These are phyloP conservation scores for Dione vanillae DNA, from an alignment of 2,888 invertebrate genomes.

Conservation along the genomic window DNA sequence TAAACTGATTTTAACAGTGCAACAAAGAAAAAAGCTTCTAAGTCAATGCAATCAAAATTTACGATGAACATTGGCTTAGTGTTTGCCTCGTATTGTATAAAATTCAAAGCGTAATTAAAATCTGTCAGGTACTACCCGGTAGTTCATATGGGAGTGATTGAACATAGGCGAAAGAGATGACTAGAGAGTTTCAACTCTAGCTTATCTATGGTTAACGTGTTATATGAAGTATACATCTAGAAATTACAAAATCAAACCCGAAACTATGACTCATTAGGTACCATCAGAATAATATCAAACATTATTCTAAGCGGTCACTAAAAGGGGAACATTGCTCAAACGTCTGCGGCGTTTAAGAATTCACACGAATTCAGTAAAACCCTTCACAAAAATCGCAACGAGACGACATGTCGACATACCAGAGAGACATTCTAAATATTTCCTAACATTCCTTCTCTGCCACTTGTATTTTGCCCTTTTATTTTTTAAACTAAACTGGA, in stretches of 20 bases:
- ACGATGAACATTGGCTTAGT: too few species aligned
- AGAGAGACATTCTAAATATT: slow-evolving; percentile 2
- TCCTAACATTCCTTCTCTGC: not conserved
- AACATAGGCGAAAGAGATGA: not conserved
- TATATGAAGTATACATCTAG: too few species aligned
- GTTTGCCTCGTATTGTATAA: too few species aligned
- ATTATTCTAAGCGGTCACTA: not conserved
- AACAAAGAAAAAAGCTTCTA: too few species aligned
- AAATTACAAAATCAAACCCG: not conserved
- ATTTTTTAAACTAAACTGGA: not conserved
- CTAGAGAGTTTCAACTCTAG: too few species aligned
- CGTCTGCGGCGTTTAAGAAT: slow-evolving; percentile 9
- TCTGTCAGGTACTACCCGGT: too few species aligned
- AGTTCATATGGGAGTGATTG: too few species aligned
- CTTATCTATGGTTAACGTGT: too few species aligned
- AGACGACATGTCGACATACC: slow-evolving; percentile 17
- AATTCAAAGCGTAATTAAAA: too few species aligned
- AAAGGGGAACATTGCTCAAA: slow-evolving; percentile 4
- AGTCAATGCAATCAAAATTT: too few species aligned
- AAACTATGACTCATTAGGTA: not conserved
- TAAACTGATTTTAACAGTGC: too few species aligned
- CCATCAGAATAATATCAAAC: not conserved
- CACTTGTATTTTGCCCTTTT: not conserved
- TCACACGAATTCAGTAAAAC: slow-evolving; percentile 16
- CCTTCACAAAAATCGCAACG: slow-evolving; percentile 21